Evolutionary conservation across 2,113 vertebrate genomes (phyloP).

Genomic region (Baryphthengus martii): DNA sequence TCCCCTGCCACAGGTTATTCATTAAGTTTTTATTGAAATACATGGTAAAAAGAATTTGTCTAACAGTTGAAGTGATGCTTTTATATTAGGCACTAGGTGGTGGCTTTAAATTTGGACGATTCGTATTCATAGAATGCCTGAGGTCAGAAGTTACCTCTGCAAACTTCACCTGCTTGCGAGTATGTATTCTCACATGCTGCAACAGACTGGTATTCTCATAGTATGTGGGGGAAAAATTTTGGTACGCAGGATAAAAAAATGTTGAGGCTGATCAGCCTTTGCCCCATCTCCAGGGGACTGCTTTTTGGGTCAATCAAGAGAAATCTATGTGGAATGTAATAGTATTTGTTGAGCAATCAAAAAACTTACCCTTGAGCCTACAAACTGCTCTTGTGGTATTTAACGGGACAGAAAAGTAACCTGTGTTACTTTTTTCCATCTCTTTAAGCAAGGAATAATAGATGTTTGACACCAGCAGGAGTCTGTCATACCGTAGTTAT

Average conservation of each 20-base stretch:
- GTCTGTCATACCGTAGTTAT: background rate
- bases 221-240: background rate
- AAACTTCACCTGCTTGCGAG: fast-evolving
- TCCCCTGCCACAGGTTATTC: background rate
- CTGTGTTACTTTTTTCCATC: background rate
- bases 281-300: background rate
- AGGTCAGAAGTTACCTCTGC: background rate
- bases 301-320: slow-evolving; percentile 27
- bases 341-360: slow-evolving; percentile 40
- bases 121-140: background rate
- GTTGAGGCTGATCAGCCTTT: background rate
- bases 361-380: slow-evolving; percentile 31
- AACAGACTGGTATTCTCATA: background rate
- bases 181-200: background rate
- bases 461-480: background rate
- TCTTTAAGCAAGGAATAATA: background rate
- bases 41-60: background rate
- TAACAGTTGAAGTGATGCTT: background rate
- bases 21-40: background rate
- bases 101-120: background rate
- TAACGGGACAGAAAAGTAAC: background rate
- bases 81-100: background rate
- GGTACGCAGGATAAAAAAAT: background rate
- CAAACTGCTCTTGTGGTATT: background rate
- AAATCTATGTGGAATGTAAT: background rate